phyloP scores from a whole-genome alignment of 2,797 vertebrate genomes.

The Enteromius anoplus region DNA sequence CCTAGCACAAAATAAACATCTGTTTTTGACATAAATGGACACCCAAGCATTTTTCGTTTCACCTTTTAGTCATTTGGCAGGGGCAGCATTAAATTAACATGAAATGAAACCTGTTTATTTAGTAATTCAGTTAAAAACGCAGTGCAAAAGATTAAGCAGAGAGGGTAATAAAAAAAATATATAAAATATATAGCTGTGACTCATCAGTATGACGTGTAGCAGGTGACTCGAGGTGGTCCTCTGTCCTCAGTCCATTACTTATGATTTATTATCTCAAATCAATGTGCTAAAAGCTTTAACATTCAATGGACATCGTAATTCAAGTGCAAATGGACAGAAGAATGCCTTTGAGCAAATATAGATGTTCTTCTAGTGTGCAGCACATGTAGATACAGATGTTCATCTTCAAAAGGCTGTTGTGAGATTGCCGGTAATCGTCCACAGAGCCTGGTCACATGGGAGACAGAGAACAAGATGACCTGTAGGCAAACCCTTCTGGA shows the following conservation, averaged over 20 bases:
- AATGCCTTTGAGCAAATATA: not conserved
- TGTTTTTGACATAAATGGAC: slow-evolving; percentile 18
- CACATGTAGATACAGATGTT: slow-evolving; percentile 3
- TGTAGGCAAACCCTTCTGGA: slow-evolving; percentile 93
- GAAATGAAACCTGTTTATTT: not conserved
- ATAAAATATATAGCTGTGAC: slow-evolving; percentile 48
- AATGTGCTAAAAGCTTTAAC: slow-evolving; percentile 40
- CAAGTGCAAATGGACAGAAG: slow-evolving; percentile 18
- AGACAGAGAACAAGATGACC: slow-evolving; percentile 93
- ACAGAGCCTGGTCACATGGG: slow-evolving; percentile 95
- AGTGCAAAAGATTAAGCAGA: not conserved
- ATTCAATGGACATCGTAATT: slow-evolving; percentile 17
- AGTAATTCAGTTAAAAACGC: not conserved
- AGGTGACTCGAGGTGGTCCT: slow-evolving; percentile 28
- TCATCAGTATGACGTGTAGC: slow-evolving; percentile 38
- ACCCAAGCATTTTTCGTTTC: not conserved
- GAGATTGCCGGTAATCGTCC: slow-evolving; percentile 32
- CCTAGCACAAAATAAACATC: slow-evolving; percentile 28
- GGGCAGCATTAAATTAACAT: not conserved
- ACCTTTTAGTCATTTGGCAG: not conserved
- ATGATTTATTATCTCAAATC: slow-evolving; percentile 48
- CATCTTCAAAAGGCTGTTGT: slow-evolving; percentile 15
- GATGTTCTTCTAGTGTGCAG: not conserved
- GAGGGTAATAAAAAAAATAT: slow-evolving; percentile 37
- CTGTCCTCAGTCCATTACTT: slow-evolving; percentile 27